phyloP scores from a whole-genome alignment of 2,888 invertebrate genomes.

The Hirtodrosophila histrioides region DNA sequence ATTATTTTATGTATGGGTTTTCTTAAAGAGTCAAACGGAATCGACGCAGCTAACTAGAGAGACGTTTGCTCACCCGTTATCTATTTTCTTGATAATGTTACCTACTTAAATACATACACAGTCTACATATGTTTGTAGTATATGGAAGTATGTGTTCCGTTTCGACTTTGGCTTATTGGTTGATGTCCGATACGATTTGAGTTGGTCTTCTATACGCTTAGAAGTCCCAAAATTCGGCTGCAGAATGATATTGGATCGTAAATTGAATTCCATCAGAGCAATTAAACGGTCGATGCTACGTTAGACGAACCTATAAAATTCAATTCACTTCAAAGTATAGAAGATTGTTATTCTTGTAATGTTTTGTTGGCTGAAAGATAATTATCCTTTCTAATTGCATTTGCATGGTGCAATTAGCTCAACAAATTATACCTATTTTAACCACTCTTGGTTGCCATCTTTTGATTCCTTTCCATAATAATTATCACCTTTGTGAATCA shows the following conservation, averaged over 20 bases:
- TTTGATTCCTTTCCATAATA: too few species aligned
- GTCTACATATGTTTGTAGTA: conserved; percentile 2
- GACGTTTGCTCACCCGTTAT: conserved; percentile 64
- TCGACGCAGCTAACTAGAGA: conserved; percentile 29
- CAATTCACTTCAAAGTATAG: too few species aligned
- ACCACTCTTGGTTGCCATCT: too few species aligned
- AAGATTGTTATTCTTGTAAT: too few species aligned
- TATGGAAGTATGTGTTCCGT: conserved; percentile 13
- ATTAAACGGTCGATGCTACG: too few species aligned
- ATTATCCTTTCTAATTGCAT: too few species aligned
- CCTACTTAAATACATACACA: conserved; percentile 48
- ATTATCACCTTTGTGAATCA: too few species aligned
- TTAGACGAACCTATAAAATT: too few species aligned
- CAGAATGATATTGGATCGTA: conserved; percentile 20
- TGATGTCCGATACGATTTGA: conserved; percentile 52
- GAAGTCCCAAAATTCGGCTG: not conserved
- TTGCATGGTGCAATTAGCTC: too few species aligned
- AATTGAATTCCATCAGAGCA: conserved; percentile 8
- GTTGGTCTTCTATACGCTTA: conserved; percentile 27
- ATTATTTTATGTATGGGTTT: conserved; percentile 44
- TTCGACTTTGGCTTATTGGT: conserved; percentile 66
- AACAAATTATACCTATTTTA: too few species aligned
- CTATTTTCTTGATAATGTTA: conserved; percentile 68
- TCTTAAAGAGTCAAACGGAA: conserved; percentile 58
- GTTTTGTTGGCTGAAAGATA: too few species aligned